Percentiles rank a stretch among this genome's conserved stretches.
These are phyloP conservation scores for Romanogobio albipinnatus DNA, from an alignment of 2,113 vertebrate genomes.

Conservation along the genomic window DNA sequence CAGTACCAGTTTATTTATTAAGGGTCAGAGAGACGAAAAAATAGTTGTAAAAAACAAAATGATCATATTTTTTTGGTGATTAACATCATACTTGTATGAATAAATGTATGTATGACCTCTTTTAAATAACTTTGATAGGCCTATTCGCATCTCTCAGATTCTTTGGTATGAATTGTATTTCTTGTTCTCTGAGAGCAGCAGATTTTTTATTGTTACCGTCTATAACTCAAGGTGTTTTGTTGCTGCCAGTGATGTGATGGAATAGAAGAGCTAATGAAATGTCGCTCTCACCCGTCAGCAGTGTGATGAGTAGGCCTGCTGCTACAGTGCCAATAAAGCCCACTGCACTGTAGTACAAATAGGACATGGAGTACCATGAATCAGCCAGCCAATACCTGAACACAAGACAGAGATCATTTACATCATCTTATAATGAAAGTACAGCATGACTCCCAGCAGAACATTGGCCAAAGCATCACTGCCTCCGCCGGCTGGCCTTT, in stretches of 20 bases:
- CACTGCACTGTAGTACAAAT: conserved; percentile 82
- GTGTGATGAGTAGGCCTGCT: conserved; percentile 78
- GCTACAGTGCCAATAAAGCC: conserved; percentile 76
- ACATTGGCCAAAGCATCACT: too few species aligned
- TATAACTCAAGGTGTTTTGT: conserved; percentile 10
- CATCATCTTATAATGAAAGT: not conserved
- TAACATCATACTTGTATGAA: not conserved
- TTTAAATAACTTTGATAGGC: not conserved
- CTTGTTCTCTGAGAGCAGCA: not conserved
- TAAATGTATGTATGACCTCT: not conserved
- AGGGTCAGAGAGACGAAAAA: too few species aligned
- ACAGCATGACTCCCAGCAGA: too few species aligned
- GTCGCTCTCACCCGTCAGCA: conserved; percentile 73
- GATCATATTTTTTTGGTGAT: not conserved
- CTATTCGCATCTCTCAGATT: not conserved
- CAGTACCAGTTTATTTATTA: too few species aligned
- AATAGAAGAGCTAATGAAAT: not conserved
- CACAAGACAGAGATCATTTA: conserved; percentile 33
- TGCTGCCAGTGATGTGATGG: not conserved
- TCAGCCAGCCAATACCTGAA: conserved; percentile 79
- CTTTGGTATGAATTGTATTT: not conserved
- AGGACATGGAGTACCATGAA: conserved; percentile 83
- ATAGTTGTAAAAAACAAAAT: too few species aligned
- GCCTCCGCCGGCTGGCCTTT: too few species aligned
- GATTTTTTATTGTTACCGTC: not conserved